These are phyloP conservation scores for Melinopterus prodromus DNA, from an alignment of 2,888 invertebrate genomes.

Conservation along the genomic window DNA sequence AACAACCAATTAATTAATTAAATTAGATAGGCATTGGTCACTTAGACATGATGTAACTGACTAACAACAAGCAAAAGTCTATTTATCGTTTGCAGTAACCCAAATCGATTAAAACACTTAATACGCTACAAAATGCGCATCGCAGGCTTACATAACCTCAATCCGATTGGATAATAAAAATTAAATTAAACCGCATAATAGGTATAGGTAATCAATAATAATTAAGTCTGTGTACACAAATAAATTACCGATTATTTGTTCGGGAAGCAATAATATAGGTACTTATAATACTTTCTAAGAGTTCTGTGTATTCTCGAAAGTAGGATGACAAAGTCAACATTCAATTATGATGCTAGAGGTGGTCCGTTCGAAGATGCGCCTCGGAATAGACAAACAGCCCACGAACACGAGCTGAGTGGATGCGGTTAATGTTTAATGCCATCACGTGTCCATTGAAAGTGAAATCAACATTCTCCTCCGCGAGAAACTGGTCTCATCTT, in stretches of 20 bases:
- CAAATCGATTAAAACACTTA: not conserved
- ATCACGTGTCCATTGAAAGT: conserved; percentile 4
- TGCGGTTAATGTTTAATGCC: not conserved
- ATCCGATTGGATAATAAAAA: not conserved
- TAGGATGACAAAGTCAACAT: not conserved
- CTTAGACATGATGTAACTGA: not conserved
- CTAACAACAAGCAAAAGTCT: not conserved
- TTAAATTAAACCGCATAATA: not conserved
- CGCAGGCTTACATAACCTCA: not conserved
- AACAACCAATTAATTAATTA: not conserved
- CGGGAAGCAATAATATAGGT: not conserved
- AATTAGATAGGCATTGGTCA: not conserved
- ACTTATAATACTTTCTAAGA: not conserved
- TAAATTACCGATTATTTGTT: not conserved
- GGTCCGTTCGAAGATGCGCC: not conserved
- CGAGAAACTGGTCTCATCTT: conserved; percentile 4
- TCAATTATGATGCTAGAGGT: not conserved
- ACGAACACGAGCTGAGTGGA: not conserved
- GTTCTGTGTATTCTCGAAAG: not conserved
- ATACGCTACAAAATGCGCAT: not conserved
- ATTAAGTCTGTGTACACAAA: not conserved
- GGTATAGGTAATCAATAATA: not conserved
- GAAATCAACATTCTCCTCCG: not conserved
- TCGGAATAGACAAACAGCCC: not conserved
- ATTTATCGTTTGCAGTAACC: not conserved